Base-by-base conservation (phyloP, 2,113 vertebrate genomes). In the Ictalurus furcatus region DNA sequence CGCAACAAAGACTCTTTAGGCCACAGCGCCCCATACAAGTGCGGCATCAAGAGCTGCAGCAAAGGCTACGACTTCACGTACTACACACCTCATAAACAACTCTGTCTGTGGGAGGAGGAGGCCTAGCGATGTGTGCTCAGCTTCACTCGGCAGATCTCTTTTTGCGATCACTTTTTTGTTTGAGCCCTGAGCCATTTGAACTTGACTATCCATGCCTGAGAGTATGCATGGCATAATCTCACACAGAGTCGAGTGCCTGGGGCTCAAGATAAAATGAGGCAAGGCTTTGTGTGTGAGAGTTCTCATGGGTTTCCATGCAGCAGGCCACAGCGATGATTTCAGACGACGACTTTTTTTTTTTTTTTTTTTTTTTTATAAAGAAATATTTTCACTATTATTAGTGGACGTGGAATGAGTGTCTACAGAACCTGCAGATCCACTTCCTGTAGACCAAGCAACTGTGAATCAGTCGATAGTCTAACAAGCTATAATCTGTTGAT, bases 1-100 rank as follows among this genome's bases (percentile, higher is more conserved):
- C 96, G 95, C 91, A 97, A 95, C 88, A 96, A 97, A 0, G 98
- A 99, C 9, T 90, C 94, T 13, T 89, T 88, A 0, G 97, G 97
- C 78, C 96, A 95, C 88, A 94, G 96, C 0, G 93, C 95, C 0
- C 97, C 97, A n/a, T 99, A 99, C 95, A 99, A 98, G 89, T 99
- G 98, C 0, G 98, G 98, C 93, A 99, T 99, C 92, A 97, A 97
- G 92, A 99, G 98, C 95, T 99, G 98, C 96, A 98, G 97, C 94
- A 98, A 99, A 92, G 97, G 94, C 93, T 99, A 98, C 94, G 94
- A 94, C 90, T 99, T 99, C 1, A 93, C 97, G 58, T 99, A 96
- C 93, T 97, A 96, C 0, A 98, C 98, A 88, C 95, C 97, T 0
- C 97, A 97, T 89, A 97, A 97, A 92, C 98, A 98, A 92, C 96